Conservation (phyloP, 2,797 vertebrate species). For the Limnodromus scolopaceus region DNA sequence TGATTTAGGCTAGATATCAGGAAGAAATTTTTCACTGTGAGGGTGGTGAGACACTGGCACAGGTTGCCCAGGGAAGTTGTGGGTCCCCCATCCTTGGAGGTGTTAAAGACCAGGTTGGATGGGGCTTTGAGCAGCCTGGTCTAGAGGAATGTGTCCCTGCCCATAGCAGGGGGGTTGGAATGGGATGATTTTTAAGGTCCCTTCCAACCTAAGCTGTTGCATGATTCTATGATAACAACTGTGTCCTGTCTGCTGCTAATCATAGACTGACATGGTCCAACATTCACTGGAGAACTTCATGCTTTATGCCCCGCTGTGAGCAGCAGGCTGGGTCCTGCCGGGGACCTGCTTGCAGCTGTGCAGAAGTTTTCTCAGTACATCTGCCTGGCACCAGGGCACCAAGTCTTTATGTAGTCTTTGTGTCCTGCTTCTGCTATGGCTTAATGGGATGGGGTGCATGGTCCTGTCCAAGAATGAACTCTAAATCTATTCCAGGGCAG, state of each 20-base stretch:
- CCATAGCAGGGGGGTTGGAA: background rate
- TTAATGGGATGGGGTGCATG: background rate
- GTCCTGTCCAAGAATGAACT: background rate
- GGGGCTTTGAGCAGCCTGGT: background rate
- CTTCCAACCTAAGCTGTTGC: background rate
- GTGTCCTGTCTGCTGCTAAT: background rate
- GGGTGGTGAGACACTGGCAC: background rate
- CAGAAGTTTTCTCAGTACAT: background rate
- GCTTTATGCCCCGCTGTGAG: accelerated
- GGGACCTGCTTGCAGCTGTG: background rate
- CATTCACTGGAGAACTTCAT: background rate
- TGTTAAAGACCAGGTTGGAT: background rate
- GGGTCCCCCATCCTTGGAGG: background rate
- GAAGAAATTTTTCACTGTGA: background rate
- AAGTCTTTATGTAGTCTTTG: too few relatives aligned
- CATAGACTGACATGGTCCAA: background rate
- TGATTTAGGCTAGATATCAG: background rate
- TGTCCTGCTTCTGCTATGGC: background rate
- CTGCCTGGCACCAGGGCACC: background rate
- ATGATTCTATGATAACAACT: background rate
- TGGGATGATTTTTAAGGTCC: background rate
- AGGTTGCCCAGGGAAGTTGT: background rate
- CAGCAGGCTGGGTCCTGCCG: background rate
- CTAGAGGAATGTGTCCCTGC: background rate
- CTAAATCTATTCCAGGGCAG: background rate